These are phyloP conservation scores for Metopia argyrocephala DNA, from an alignment of 2,888 invertebrate genomes.

Conservation along the genomic window DNA sequence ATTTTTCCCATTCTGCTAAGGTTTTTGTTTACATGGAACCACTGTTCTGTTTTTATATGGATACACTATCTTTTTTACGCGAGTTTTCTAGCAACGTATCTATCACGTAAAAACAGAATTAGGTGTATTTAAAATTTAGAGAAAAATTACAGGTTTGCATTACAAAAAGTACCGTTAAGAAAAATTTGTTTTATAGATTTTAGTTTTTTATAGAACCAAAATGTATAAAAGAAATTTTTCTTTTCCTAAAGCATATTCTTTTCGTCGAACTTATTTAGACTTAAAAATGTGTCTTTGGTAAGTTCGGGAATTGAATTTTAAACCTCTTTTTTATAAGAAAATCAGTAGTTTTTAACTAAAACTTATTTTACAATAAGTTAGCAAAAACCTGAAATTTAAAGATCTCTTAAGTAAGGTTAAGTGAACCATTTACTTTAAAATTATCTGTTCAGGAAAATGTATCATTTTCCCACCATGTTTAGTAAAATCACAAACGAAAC, in stretches of 20 bases:
- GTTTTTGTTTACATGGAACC: not conserved
- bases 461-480: not conserved
- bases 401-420: not conserved
- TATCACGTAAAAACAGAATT: too few species aligned
- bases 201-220: not conserved
- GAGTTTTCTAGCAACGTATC: too few species aligned
- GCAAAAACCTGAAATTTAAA: conserved; percentile 11
- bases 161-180: conserved; percentile 7
- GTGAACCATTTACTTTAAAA: not conserved
- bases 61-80: too few species aligned
- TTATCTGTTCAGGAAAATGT: not conserved
- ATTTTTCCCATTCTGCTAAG: conserved; percentile 6
- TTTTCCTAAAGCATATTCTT: not conserved
- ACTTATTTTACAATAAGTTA: conserved; percentile 45
- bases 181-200: conserved; percentile 54
- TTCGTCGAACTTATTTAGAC: conserved; percentile 39
- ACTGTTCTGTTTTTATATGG: too few species aligned
- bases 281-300: conserved; percentile 47
- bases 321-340: not conserved
- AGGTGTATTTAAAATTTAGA: too few species aligned
- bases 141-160: not conserved
- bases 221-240: conserved; percentile 55
- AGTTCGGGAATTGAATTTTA: conserved; percentile 26
- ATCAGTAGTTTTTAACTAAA: conserved; percentile 5
- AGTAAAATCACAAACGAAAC: conserved; percentile 29